Evolutionary conservation across 1,140 invertebrate species (phyloP), one percentile per base, ranked within the genome.

Genomic region (Drosophila erecta): DNA sequence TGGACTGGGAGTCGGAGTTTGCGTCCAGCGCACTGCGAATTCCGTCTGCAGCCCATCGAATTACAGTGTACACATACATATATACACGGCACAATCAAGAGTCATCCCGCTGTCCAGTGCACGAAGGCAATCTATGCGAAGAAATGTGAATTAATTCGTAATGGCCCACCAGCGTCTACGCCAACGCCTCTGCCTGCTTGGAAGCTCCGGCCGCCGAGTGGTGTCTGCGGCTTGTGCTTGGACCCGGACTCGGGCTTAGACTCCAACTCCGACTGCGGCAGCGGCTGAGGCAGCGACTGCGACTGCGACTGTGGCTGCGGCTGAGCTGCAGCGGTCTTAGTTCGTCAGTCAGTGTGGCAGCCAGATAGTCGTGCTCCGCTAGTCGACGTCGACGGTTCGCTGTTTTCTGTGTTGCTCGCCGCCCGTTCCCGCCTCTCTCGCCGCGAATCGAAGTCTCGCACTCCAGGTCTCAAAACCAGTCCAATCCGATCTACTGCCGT

Each of bases 311-410:
- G 33, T 12, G 33, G 43, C 54, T 47, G 33, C 27, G 33, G 47
- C 62, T 33, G 53, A 38, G 49, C 50, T 17, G 22, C 37, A 41
- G 54, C 41, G 73, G 81, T 60, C 74, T 85, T 86, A 85, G 81
- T 78, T 77, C 64, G 77, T 78, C 67, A 80, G 77, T 79, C 65
- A 59, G 61, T 57, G 79, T 81, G 70, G 75, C 84, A 76, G 76
- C 61, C 84, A 87, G 83, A 87, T 86, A 86, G 83, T 86, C 79
- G 76, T 86, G 79, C 75, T 87, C 86, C 79, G 84, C 75, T 83
- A 86, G 83, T 86, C 81, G 74, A 67, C 64, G 81, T 50, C 57
- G 54, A 65, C 81, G 81, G 81, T 85, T 80, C 67, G 72, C 71
- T 30, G 30, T 10, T 30, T 30, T 60, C 65, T 67, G 71, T 66